Evolutionary conservation across 2,797 vertebrate genomes (phyloP).

Genomic region (Hydrolagus colliei): DNA sequence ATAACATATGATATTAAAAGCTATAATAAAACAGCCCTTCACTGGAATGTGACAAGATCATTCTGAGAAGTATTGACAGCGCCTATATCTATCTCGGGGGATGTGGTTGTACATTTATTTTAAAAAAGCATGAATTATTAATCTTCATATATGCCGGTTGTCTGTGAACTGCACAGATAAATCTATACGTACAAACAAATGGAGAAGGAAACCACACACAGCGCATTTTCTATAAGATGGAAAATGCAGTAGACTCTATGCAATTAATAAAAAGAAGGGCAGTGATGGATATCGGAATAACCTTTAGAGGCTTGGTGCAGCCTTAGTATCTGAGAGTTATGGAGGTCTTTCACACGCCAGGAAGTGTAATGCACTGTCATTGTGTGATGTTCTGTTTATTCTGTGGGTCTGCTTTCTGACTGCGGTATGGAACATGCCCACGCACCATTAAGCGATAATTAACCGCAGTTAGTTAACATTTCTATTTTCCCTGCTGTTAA

Average conservation of each 20-base stretch:
- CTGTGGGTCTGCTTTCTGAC: not conserved
- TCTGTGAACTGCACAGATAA: conserved; percentile 17
- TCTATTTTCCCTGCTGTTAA: conserved; percentile 30
- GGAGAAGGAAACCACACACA: conserved; percentile 9
- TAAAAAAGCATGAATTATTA: conserved; percentile 32
- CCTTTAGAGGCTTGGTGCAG: not conserved
- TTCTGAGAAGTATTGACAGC: conserved; percentile 31
- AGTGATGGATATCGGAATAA: not conserved
- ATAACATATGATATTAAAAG: conserved; percentile 24
- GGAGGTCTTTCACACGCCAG: not conserved
- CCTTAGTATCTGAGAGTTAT: not conserved
- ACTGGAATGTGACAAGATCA: conserved; percentile 15
- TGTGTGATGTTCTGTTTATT: not conserved
- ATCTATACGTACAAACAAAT: conserved; percentile 14
- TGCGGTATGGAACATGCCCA: not conserved
- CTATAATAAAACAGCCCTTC: conserved; percentile 16
- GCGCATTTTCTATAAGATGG: conserved; percentile 12
- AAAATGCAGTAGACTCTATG: conserved; percentile 21
- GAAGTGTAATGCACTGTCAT: not conserved
- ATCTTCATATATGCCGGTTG: conserved; percentile 28
- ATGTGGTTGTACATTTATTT: conserved; percentile 24
- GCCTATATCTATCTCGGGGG: conserved; percentile 17
- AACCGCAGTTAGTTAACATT: conserved; percentile 26
- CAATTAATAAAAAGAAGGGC: conserved; percentile 14
- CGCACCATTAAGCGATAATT: conserved; percentile 29